Conservation (phyloP, 1,140 invertebrate genomes). For the Oscheius sp. region DNA sequence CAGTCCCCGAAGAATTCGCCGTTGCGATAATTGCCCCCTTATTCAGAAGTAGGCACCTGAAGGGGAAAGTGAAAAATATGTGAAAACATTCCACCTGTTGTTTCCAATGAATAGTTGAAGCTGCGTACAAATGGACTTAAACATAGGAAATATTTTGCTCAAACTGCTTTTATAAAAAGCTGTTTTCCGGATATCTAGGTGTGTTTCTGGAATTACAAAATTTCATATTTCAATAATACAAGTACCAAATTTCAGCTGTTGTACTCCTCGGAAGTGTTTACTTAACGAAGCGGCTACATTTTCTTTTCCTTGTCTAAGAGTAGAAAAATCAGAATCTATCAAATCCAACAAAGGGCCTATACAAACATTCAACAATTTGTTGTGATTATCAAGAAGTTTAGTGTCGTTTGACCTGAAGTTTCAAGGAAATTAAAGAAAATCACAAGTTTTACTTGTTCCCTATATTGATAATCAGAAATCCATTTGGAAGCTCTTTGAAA, state of each 20-base stretch:
- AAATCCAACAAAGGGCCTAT: background rate
- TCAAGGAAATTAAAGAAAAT: too few relatives aligned
- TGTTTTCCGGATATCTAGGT: background rate
- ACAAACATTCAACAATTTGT: background rate
- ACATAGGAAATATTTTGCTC: background rate
- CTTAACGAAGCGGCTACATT: background rate
- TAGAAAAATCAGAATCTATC: background rate
- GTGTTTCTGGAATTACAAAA: background rate
- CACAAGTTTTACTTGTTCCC: too few relatives aligned
- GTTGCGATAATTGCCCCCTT: background rate
- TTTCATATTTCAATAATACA: too few relatives aligned
- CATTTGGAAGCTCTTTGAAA: background rate
- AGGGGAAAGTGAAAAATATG: background rate
- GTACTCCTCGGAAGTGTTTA: background rate
- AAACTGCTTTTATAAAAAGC: background rate
- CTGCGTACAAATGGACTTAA: background rate
- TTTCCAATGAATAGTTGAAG: background rate
- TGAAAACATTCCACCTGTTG: background rate
- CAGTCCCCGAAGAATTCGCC: background rate
- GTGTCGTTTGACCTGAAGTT: background rate
- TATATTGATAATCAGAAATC: background rate
- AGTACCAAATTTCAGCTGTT: too few relatives aligned
- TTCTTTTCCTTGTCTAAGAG: background rate
- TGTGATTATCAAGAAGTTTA: background rate
- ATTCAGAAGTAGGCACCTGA: background rate